These are phyloP conservation scores for Galagoides demidoff DNA, from an alignment of 2,797 vertebrate species.

Conservation along the genomic window DNA sequence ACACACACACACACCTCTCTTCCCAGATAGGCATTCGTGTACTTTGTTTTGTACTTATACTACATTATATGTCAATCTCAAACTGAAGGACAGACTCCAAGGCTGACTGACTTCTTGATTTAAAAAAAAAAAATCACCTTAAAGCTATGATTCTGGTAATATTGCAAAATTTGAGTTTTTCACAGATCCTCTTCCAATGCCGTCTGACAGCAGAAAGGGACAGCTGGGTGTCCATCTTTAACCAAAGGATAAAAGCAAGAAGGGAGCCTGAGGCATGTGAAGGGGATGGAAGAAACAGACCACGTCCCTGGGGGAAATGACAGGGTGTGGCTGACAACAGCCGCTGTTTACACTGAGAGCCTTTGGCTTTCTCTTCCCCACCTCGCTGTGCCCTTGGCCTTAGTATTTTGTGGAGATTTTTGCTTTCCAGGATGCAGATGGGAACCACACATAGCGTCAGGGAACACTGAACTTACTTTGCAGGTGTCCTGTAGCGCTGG, in stretches of 20 bases:
- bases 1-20: not conserved
- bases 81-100: not conserved
- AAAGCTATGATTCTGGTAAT: not conserved
- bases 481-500: too few relatives aligned
- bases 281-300: not conserved
- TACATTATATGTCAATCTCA: not conserved
- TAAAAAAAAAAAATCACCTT: not conserved
- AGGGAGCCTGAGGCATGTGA: not conserved
- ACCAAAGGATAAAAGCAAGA: not conserved
- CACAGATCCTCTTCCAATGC: not conserved
- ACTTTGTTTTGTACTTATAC: not conserved
- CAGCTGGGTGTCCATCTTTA: not conserved
- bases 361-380: not conserved
- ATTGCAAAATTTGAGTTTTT: not conserved
- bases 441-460: not conserved
- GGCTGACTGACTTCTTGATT: not conserved
- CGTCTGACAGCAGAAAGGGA: not conserved
- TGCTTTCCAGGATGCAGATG: not conserved
- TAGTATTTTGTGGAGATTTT: not conserved
- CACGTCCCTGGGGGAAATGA: not conserved
- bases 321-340: fast-evolving
- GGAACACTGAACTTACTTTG: not conserved
- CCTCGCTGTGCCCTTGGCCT: not conserved
- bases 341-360: not conserved
- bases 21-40: not conserved